phyloP scores from a whole-genome alignment of 1,140 invertebrate species.

The Ooceraea biroi region DNA sequence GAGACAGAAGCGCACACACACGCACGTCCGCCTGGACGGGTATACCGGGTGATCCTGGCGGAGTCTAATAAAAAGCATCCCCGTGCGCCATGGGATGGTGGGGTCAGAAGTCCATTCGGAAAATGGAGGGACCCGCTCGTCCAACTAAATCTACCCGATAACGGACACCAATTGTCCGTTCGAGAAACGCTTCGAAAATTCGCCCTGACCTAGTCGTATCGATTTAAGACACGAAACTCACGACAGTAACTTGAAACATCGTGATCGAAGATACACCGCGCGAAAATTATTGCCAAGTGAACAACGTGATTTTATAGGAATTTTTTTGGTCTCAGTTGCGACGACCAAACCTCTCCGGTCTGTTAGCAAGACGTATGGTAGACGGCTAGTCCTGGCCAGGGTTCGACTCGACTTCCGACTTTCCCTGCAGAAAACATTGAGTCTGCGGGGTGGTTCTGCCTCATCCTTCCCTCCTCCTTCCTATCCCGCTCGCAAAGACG shows the following conservation, averaged over 20 bases:
- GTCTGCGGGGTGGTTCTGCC: conserved; percentile 80
- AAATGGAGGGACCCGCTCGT: conserved; percentile 85
- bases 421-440: conserved; percentile 86
- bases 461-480: conserved; percentile 70
- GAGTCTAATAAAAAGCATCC: conserved; percentile 86
- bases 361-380: conserved; percentile 85
- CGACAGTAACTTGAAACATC: background rate
- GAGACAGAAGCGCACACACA: background rate
- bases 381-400: conserved; percentile 84
- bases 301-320: conserved; percentile 74
- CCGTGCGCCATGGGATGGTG: conserved; percentile 75
- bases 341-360: conserved; percentile 83
- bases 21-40: conserved; percentile 7
- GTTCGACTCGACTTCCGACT: conserved; percentile 86
- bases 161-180: conserved; percentile 82
- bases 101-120: conserved; percentile 87
- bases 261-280: no score
- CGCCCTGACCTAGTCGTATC: background rate
- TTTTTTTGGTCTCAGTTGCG: conserved; percentile 59
- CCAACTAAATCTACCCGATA: conserved; percentile 86
- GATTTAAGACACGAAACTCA: conserved; percentile 70
- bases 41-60: conserved; percentile 80
- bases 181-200: conserved; percentile 42
- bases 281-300: no score
- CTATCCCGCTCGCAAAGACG: conserved; percentile 80